Percentiles rank a stretch among this genome's conserved stretches.
Evolutionary conservation across 2,888 invertebrate species (phyloP).

Genomic region (Lutraria lutraria): DNA sequence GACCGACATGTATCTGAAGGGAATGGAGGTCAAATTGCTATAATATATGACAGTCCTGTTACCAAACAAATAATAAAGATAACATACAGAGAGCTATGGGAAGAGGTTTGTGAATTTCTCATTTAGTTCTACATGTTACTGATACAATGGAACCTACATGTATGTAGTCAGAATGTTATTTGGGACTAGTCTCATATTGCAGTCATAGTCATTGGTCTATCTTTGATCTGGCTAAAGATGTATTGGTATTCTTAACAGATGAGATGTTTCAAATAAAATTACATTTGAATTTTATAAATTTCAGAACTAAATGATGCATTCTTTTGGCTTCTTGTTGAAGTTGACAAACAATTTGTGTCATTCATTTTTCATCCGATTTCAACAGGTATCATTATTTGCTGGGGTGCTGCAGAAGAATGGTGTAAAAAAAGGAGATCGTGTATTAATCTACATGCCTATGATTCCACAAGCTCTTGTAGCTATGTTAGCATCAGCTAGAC

Average conservation of each 20-base stretch:
- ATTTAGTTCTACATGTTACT: background rate
- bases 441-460: constrained; percentile 97
- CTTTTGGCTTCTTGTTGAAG: no score
- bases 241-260: no score
- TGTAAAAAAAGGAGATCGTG: constrained; percentile 93
- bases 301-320: no score
- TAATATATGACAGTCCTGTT: constrained; percentile 96
- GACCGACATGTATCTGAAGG: constrained; percentile 95
- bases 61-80: constrained; percentile 92
- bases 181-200: no score
- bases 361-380: no score
- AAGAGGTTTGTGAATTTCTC: constrained; percentile 89
- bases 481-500: constrained; percentile 94
- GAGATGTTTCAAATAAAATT: no score
- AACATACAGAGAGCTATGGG: constrained; percentile 93
- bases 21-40: constrained; percentile 91
- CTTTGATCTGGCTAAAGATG: no score
- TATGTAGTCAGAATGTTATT: no score
- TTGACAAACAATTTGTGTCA: no score
- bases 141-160: no score
- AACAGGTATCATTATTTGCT: constrained; percentile 92
- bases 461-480: constrained; percentile 96
- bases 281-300: no score
- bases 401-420: constrained; percentile 93
- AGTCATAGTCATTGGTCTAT: no score